Evolutionary conservation across 2,113 vertebrate genomes (phyloP).

Genomic region (Caretta caretta): DNA sequence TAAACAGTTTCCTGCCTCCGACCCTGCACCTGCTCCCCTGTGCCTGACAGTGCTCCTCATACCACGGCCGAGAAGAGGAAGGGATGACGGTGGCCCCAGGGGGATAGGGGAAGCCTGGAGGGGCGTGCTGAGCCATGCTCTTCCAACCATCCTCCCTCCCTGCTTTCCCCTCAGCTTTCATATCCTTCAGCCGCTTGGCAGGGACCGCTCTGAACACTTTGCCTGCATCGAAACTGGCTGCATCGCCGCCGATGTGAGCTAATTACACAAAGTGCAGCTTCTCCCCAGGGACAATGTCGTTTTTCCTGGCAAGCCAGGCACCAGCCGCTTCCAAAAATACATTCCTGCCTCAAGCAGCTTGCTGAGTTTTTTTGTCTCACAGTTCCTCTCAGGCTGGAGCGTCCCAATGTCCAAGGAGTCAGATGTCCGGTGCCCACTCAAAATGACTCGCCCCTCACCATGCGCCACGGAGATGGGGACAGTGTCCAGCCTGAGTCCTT

Average conservation of each 20-base stretch:
- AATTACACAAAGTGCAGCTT: not conserved
- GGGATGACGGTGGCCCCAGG: not conserved
- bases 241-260: constrained; percentile 21
- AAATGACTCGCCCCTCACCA: rapidly evolving
- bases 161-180: not conserved
- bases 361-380: not conserved
- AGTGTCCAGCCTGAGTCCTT: not conserved
- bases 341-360: not conserved
- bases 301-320: constrained; percentile 16
- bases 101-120: rapidly evolving
- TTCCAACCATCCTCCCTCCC: not conserved
- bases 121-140: not conserved
- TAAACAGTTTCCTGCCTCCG: constrained; percentile 43
- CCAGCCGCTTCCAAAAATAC: not conserved
- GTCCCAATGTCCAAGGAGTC: not conserved
- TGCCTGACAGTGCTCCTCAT: not conserved
- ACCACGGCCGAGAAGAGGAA: not conserved
- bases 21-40: constrained; percentile 11
- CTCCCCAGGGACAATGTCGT: not conserved
- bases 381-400: rapidly evolving
- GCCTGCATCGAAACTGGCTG: not conserved
- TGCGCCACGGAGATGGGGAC: not conserved
- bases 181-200: not conserved
- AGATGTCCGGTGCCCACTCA: rapidly evolving
- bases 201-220: not conserved